Conservation (phyloP, 2,888 invertebrate species). For the Idaea straminata region DNA sequence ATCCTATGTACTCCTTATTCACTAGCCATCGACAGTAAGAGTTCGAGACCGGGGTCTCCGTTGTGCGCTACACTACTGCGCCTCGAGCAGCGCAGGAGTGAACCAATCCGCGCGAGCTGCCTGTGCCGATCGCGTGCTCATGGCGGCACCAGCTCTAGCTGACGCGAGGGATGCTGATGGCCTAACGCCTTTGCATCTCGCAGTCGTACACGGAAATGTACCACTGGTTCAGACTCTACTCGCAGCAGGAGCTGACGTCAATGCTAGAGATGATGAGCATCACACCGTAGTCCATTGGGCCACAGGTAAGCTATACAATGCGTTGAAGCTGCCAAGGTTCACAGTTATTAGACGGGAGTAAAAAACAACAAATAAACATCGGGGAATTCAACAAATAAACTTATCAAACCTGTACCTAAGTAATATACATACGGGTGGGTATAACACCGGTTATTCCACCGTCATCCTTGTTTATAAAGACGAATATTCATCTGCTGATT, state of each 20-base stretch:
- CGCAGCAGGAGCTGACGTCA: slow-evolving; percentile 93
- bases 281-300: slow-evolving; percentile 99
- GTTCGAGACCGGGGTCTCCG: slow-evolving; percentile 91
- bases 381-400: neutral
- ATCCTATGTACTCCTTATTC: neutral
- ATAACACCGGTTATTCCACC: neutral
- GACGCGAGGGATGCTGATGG: slow-evolving; percentile 95
- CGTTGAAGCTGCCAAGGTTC: neutral
- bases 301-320: slow-evolving; percentile 84
- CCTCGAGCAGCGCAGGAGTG: slow-evolving; percentile 87
- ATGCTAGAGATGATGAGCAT: slow-evolving; percentile 94
- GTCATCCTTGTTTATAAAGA: neutral
- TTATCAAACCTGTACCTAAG: neutral
- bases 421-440: neutral
- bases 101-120: slow-evolving; percentile 86
- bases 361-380: neutral
- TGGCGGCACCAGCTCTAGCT: slow-evolving; percentile 92
- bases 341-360: neutral
- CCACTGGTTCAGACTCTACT: slow-evolving; percentile 92
- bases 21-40: slow-evolving; percentile 74
- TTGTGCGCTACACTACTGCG: slow-evolving; percentile 96
- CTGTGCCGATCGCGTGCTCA: slow-evolving; percentile 92
- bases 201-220: slow-evolving; percentile 95
- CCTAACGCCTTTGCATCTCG: slow-evolving; percentile 96
- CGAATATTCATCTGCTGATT: neutral